Evolutionary conservation across 2,888 invertebrate species (phyloP).

Genomic region (Autographa pulchrina): DNA sequence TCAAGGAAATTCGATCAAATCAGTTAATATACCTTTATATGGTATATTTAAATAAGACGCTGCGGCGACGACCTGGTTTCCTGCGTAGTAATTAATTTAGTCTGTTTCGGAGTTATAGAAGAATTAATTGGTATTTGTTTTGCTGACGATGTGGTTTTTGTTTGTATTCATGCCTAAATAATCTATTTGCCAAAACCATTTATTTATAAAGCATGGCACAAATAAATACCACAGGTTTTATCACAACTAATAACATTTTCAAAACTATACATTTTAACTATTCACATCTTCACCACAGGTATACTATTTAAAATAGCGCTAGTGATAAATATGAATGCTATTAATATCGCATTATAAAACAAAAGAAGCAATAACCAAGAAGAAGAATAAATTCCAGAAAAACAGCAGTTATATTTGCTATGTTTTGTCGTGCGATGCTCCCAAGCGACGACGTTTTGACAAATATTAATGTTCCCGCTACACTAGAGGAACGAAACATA

Average conservation of each 20-base stretch:
- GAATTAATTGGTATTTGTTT: slow-evolving; percentile 18
- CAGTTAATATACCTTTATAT: slow-evolving; percentile 42
- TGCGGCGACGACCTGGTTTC: slow-evolving; percentile 23
- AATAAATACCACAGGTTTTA: too few species aligned
- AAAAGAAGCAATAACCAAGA: slow-evolving; percentile 27
- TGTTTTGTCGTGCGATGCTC: slow-evolving; percentile 60
- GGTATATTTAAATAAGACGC: slow-evolving; percentile 50
- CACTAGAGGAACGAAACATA: slow-evolving; percentile 62
- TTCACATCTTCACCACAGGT: too few species aligned
- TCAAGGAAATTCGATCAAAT: slow-evolving; percentile 43
- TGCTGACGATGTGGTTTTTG: not conserved
- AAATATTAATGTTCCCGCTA: slow-evolving; percentile 71
- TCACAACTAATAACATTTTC: too few species aligned
- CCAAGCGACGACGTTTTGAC: slow-evolving; percentile 69
- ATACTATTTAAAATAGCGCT: too few species aligned
- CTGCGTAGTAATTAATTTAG: slow-evolving; percentile 41
- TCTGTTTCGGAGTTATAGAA: slow-evolving; percentile 18
- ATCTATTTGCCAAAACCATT: not conserved
- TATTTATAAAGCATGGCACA: not conserved
- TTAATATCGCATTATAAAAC: slow-evolving; percentile 14
- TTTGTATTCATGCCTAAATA: not conserved
- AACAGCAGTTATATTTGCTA: slow-evolving; percentile 57
- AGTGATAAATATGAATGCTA: not conserved
- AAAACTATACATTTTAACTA: too few species aligned
- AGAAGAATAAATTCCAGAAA: slow-evolving; percentile 50